Conservation (phyloP, 2,113 vertebrate genomes). For the Istiophorus platypterus region DNA sequence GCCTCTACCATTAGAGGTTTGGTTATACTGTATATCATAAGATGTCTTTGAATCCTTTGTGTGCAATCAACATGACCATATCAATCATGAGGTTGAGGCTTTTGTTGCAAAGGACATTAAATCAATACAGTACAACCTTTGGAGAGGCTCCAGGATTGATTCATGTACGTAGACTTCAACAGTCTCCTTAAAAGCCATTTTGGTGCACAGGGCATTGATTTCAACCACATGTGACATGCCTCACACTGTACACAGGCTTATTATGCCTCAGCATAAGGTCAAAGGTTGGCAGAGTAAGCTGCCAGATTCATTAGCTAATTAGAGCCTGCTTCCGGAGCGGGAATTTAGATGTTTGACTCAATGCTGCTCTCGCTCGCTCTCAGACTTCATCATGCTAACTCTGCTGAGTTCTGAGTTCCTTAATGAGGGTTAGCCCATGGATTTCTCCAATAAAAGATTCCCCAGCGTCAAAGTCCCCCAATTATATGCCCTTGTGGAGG, state of each 20-base stretch:
- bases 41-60: constrained; percentile 11
- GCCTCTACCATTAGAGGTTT: neutral
- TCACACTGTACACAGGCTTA: constrained; percentile 49
- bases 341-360: constrained; percentile 52
- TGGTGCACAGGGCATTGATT: constrained; percentile 60
- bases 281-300: constrained; percentile 62
- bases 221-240: constrained; percentile 50
- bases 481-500: constrained; percentile 74
- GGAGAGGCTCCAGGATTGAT: constrained; percentile 38
- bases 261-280: constrained; percentile 65
- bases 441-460: constrained; percentile 68
- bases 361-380: constrained; percentile 41
- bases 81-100: constrained; percentile 16
- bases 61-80: constrained; percentile 21
- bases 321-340: constrained; percentile 61
- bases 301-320: constrained; percentile 75
- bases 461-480: constrained; percentile 60
- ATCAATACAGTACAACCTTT: constrained; percentile 46
- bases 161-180: constrained; percentile 29
- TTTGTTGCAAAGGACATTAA: constrained; percentile 40
- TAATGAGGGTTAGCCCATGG: constrained; percentile 77
- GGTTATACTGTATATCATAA: constrained; percentile 14
- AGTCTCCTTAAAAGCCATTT: constrained; percentile 60
- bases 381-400: constrained; percentile 42
- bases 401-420: constrained; percentile 49